phyloP scores from a whole-genome alignment of 2,113 vertebrate species.

The Corythaixoides concolor region DNA sequence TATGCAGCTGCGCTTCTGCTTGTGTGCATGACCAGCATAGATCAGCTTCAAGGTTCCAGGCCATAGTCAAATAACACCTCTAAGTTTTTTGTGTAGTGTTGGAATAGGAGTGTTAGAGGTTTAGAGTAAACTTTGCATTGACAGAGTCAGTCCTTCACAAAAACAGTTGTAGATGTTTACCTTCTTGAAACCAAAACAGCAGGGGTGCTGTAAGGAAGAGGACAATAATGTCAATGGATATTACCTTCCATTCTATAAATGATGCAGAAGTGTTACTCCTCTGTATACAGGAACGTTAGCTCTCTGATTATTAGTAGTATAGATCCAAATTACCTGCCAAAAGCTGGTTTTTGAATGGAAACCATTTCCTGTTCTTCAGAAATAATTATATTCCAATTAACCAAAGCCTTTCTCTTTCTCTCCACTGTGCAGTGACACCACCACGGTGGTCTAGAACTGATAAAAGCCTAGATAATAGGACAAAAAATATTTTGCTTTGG shows the following conservation, averaged over 20 bases:
- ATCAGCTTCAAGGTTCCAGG: neutral
- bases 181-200: neutral
- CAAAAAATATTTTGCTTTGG: neutral
- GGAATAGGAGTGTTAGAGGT: neutral
- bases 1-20: neutral
- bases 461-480: neutral
- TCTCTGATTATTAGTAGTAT: neutral
- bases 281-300: neutral
- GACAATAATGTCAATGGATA: neutral
- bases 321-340: neutral
- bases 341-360: neutral
- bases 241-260: neutral
- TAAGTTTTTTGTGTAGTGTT: neutral
- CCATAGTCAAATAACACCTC: neutral
- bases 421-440: neutral
- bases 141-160: neutral
- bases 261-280: neutral
- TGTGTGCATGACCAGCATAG: no score
- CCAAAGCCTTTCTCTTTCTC: neutral
- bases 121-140: neutral
- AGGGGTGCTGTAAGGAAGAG: neutral
- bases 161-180: neutral
- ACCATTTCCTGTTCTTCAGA: neutral
- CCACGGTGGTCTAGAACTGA: neutral
- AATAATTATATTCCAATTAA: neutral